phyloP scores from a whole-genome alignment of 2,797 vertebrate genomes.

The Malacoctenus gilli region DNA sequence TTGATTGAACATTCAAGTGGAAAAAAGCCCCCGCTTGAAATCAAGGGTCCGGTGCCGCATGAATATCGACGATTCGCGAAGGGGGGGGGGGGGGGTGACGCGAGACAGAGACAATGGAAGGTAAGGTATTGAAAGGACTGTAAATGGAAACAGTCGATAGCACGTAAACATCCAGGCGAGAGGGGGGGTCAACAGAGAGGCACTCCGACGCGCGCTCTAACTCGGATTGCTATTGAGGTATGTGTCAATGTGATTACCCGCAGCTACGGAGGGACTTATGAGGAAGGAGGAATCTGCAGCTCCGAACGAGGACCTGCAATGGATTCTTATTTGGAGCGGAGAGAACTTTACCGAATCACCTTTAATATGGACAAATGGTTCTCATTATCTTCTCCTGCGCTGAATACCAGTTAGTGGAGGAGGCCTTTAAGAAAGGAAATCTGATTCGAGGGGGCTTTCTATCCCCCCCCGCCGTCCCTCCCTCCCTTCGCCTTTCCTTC shows the following conservation, averaged over 20 bases:
- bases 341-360: conserved; percentile 65
- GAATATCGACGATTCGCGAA: conserved; percentile 57
- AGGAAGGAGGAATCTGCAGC: conserved; percentile 21
- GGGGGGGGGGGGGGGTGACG: conserved; percentile 39
- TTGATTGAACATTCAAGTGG: conserved; percentile 63
- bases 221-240: conserved; percentile 39
- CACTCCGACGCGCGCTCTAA: conserved; percentile 19
- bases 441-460: conserved; percentile 60
- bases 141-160: conserved; percentile 68
- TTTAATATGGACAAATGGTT: conserved; percentile 80
- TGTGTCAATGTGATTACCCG: conserved; percentile 45
- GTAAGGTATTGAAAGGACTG: conserved; percentile 22
- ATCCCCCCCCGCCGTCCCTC: conserved; percentile 16
- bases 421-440: conserved; percentile 57
- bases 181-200: conserved; percentile 28
- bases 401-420: conserved; percentile 59
- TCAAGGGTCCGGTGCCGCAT: conserved; percentile 22
- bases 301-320: conserved; percentile 40
- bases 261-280: conserved; percentile 11
- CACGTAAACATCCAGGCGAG: conserved; percentile 5
- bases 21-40: conserved; percentile 49
- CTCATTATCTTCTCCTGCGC: conserved; percentile 71
- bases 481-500: conserved; percentile 23
- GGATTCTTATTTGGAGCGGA: conserved; percentile 69
- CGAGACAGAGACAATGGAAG: conserved; percentile 31